Base-by-base conservation (phyloP, 2,888 invertebrate genomes). In the Ptilodon capucinus region DNA sequence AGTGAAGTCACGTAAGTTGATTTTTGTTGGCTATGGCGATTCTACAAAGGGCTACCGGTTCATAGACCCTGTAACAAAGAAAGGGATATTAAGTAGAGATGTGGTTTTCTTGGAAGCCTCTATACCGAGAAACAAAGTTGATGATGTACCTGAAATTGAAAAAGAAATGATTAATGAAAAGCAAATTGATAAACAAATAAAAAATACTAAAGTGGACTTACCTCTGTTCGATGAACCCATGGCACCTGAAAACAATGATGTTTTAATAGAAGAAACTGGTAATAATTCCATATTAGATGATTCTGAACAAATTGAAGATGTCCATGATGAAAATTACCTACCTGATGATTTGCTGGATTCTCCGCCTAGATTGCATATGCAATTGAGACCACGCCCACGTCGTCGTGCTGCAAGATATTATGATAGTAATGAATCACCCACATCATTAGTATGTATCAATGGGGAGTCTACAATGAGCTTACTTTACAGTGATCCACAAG, bases 101-200 rank as follows among this genome's bases (percentile, higher is more conserved):
- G 40, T 25, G 9, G 47, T 44, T 32, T 40, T 51, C 14, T 36
- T 42, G 7, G 47, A 46, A 13, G 32, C 4, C 5, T 13, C 4
- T 13, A 9, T 25, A 25, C 13, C n/a, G 5, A 32, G 7, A 14
- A 32, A 32, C 4, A 7, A 13, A 7, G 13, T 4, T 32, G 5
- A 5, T 5, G 4, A 4, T 4, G 5, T 13, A 13, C 32, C 7
- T 25, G 9, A 25, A 32, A 32, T 8, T 8, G 23, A 32, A 8
- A 11, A 25, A 25, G 9, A 25, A 25, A 25, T 25, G 11, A 32
- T 32, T 4, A 14, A 8, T 28, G 9, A 9, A 7, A 11, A 28
- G 28, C 6, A 28, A 4, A 28, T 4, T 9, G 28, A 28, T 13
- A 32, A 13, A 13, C 4, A 32, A 13, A 14, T 32, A 7, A 32